Conservation (phyloP, 2,888 invertebrate species). For the Clunio marinus region DNA sequence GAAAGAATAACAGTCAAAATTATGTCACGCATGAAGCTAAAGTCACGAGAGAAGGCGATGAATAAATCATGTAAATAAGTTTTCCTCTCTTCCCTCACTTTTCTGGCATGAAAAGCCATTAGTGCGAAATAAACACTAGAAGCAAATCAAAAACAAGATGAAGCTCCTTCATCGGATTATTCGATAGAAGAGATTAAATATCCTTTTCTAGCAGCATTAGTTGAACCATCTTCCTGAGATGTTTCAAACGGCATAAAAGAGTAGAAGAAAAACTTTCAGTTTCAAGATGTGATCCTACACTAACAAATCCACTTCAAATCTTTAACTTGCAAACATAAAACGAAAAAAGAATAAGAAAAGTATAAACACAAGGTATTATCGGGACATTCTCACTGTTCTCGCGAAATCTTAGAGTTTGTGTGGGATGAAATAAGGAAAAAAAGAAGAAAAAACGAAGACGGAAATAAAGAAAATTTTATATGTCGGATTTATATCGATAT, state of each 20-base stretch:
- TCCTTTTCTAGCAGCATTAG: background rate
- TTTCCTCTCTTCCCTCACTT: background rate
- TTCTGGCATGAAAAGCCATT: background rate
- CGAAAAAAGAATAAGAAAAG: background rate
- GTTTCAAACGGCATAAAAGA: background rate
- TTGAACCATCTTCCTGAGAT: too few species aligned
- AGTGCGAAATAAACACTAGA: conserved; percentile 27
- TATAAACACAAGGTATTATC: conserved; percentile 23
- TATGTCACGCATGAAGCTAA: background rate
- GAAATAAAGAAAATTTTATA: conserved; percentile 3
- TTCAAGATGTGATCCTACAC: background rate
- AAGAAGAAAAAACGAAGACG: background rate
- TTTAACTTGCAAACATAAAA: background rate
- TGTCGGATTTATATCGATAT: background rate
- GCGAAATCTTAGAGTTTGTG: background rate
- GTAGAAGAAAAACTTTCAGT: background rate
- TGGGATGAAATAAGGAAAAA: background rate
- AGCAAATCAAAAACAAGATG: conserved; percentile 13
- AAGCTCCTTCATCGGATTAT: background rate
- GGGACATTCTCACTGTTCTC: conserved; percentile 1
- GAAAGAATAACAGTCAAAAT: background rate
- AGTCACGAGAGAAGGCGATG: background rate
- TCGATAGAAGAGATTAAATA: conserved; percentile 13
- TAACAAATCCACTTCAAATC: conserved; percentile 13
- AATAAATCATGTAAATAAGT: conserved; percentile 34